phyloP scores from a whole-genome alignment of 2,113 vertebrate genomes.

The Colaptes auratus region DNA sequence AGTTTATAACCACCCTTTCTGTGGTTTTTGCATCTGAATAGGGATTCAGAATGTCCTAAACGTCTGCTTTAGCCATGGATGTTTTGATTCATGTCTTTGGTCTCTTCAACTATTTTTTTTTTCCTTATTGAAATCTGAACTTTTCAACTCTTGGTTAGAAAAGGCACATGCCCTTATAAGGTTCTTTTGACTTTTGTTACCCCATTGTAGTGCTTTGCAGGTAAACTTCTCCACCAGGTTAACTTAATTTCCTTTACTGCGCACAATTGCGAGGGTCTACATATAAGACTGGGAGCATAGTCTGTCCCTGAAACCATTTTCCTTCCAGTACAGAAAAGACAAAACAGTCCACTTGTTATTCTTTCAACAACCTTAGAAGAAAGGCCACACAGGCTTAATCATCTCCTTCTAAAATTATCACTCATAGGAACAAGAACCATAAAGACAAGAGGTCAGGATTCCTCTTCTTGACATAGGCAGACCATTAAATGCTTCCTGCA shows the following conservation, averaged over 20 bases:
- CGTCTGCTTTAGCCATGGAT: slow-evolving; percentile 6
- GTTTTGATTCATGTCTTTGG: slow-evolving; percentile 21
- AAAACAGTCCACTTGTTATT: not conserved
- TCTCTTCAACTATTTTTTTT: not conserved
- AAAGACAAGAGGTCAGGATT: slow-evolving; percentile 60
- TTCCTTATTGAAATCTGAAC: not conserved
- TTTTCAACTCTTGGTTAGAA: not conserved
- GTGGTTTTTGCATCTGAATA: slow-evolving; percentile 1
- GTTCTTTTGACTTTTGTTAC: slow-evolving; percentile 15
- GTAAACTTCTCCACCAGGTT: not conserved
- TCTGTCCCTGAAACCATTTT: not conserved
- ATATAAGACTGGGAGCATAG: not conserved
- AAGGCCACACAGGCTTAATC: not conserved
- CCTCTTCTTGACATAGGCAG: slow-evolving; percentile 22
- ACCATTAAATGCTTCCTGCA: slow-evolving; percentile 32
- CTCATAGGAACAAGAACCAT: slow-evolving; percentile 3
- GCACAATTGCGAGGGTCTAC: not conserved
- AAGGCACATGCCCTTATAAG: not conserved
- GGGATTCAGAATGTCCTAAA: slow-evolving; percentile 26
- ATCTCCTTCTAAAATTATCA: slow-evolving; percentile 26
- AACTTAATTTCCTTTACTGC: not conserved
- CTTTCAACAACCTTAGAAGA: not conserved
- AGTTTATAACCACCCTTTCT: slow-evolving; percentile 13
- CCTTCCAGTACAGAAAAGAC: not conserved
- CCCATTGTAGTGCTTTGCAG: not conserved